A percentile compares a stretch with the other conserved stretches of the same genome.
Evolutionary conservation across 2,797 vertebrate species (phyloP).

Genomic region (Dryobates pubescens): DNA sequence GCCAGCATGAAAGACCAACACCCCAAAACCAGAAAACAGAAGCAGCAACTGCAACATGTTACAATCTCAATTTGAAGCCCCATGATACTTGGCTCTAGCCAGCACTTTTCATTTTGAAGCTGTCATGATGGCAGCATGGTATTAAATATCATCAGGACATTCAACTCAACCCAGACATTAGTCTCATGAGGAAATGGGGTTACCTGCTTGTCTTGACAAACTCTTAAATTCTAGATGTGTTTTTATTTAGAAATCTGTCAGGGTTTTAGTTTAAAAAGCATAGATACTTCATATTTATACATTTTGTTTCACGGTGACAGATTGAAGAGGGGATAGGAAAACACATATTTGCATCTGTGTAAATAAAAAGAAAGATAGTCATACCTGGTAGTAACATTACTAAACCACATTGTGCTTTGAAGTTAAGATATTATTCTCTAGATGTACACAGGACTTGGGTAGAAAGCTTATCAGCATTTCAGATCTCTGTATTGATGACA

Average conservation of each 20-base stretch:
- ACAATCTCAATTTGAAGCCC: too few species aligned
- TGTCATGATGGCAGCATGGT: too few species aligned
- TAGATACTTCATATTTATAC: neutral
- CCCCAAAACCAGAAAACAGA: too few species aligned
- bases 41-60: too few species aligned
- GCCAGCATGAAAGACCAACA: too few species aligned
- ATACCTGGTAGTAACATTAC: neutral
- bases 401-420: neutral
- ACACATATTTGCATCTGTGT: neutral
- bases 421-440: neutral
- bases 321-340: neutral
- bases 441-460: neutral
- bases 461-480: neutral
- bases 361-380: neutral
- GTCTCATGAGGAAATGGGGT: neutral
- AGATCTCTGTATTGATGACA: neutral
- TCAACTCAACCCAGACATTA: neutral
- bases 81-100: too few species aligned
- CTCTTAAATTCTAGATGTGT: neutral
- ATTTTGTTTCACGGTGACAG: neutral
- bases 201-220: neutral
- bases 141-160: too few species aligned
- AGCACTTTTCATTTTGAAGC: too few species aligned
- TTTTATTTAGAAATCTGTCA: neutral
- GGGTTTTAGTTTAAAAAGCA: neutral